phyloP scores from a whole-genome alignment of 2,888 invertebrate genomes.

The Idaea aversata region DNA sequence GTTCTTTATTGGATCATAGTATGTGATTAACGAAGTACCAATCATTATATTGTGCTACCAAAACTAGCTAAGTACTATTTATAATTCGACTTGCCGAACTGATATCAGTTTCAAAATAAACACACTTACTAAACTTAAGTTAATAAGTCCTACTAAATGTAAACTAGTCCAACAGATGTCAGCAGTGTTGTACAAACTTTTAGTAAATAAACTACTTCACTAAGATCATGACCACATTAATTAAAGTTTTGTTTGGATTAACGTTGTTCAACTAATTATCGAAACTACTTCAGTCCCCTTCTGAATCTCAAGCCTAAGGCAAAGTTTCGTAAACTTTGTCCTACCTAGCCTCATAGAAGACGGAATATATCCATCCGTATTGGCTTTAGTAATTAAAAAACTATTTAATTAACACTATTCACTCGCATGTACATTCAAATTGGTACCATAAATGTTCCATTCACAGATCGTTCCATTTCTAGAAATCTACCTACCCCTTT shows the following conservation, averaged over 20 bases:
- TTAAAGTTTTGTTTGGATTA: slow-evolving; percentile 14
- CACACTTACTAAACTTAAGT: not conserved
- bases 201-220: not conserved
- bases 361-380: not conserved
- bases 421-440: too few species aligned
- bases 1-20: too few species aligned
- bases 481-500: too few species aligned
- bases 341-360: not conserved
- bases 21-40: too few species aligned
- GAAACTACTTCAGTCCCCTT: not conserved
- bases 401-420: not conserved
- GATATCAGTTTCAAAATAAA: not conserved
- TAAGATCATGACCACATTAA: slow-evolving; percentile 14
- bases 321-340: not conserved
- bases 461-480: too few species aligned
- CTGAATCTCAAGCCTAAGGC: not conserved
- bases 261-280: not conserved
- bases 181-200: not conserved
- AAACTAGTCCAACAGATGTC: not conserved
- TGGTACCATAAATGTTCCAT: too few species aligned
- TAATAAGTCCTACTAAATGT: not conserved
- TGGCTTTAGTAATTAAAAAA: not conserved
- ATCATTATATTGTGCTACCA: too few species aligned
- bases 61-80: too few species aligned
- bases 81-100: too few species aligned